Percentiles rank a stretch among this genome's conserved stretches.
Evolutionary conservation across 2,888 invertebrate species (phyloP).

Genomic region (Hartigia nigra): DNA sequence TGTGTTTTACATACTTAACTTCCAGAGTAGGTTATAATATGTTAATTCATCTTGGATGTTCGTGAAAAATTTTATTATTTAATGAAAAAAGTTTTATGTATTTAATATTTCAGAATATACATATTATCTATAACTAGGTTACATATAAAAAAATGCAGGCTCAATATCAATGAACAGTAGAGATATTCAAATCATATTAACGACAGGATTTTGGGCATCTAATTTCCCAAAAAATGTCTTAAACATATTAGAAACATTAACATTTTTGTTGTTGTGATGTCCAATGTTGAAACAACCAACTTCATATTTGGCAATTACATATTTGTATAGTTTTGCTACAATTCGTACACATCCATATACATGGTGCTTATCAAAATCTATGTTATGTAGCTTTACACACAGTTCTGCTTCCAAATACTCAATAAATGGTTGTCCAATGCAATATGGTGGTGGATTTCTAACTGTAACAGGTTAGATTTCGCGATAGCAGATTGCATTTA

Average conservation of each 20-base stretch:
- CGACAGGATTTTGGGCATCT: constrained; percentile 18
- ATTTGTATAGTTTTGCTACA: constrained; percentile 31
- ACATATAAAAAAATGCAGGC: too few relatives aligned
- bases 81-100: too few relatives aligned
- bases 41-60: too few relatives aligned
- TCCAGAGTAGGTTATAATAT: too few relatives aligned
- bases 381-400: constrained; percentile 50
- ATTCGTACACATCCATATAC: constrained; percentile 49
- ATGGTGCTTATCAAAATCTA: constrained; percentile 34
- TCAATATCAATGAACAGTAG: too few relatives aligned
- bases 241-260: neutral
- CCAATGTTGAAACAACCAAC: constrained; percentile 46
- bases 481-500: neutral
- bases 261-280: neutral
- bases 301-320: constrained; percentile 28
- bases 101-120: too few relatives aligned
- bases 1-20: too few relatives aligned
- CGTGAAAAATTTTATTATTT: too few relatives aligned
- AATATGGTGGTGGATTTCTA: constrained; percentile 56
- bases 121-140: too few relatives aligned
- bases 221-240: neutral
- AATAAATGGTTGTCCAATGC: constrained; percentile 47
- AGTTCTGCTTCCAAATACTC: constrained; percentile 40
- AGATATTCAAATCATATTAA: constrained; percentile 22
- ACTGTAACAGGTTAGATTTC: constrained; percentile 30